Evolutionary conservation across 1,140 invertebrate genomes (phyloP), one percentile per base, ranked within the genome.

Genomic region (Microplitis mediator): DNA sequence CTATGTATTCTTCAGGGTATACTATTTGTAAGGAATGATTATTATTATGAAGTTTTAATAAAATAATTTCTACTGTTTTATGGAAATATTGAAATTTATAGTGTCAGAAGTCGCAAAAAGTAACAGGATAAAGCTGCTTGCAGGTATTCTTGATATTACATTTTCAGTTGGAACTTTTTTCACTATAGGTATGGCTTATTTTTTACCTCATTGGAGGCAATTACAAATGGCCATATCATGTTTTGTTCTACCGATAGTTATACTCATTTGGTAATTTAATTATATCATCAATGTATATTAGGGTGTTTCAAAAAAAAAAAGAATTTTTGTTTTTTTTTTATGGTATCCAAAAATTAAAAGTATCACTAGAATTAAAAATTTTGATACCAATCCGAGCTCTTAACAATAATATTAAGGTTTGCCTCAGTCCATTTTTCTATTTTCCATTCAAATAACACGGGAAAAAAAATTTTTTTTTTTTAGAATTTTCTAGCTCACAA

Each of bases 101-200:
- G 91, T 92, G 72, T 89, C 91, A 45, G 92, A 93, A 80, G 88
- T 90, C 71, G 88, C 91, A 9, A 88, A 88, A 61, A 84, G 89
- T 16, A 87, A 89, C 65, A 88, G 89, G 77, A 86, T 92, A 71
- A 89, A 90, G 3, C 88, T 89, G 78, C 88, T 91, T 84, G 91
- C 89, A 0, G 88, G 91, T 67, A 87, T 89, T 8, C 90, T 88
- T 76, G 88, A 89, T 61, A 83, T 86, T 39, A 88, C 89, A 9
- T 91, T 90, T 80, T 86, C 90, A 0, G 64, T 89, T 52, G 91
- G 91, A 58, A 87, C 87, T 74, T 84, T 90, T 13, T 71, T 90
- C 4, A 74, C 91, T 13, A 84, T 90, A 0, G 75, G 87, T 11
- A 69, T 89, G 13, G 90, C 90, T 31, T 88, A 89, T 75, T 78